Evolutionary conservation across 2,797 vertebrate species (phyloP), one percentile per base, ranked within the genome.

Genomic region (Scarus forsteni): DNA sequence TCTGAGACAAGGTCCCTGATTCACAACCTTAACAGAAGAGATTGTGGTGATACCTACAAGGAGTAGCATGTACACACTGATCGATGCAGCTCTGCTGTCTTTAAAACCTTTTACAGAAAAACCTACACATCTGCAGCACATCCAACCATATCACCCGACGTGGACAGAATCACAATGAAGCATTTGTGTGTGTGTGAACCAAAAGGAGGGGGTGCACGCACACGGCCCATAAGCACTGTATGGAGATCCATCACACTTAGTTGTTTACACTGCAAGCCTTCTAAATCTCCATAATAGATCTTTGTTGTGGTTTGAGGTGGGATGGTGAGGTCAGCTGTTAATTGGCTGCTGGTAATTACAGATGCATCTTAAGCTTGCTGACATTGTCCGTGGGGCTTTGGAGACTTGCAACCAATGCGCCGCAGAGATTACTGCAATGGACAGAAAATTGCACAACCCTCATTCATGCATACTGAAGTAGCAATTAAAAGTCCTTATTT

Each of bases 271-370:
- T 75, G 75, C 80, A 50, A 81, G 75, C 77, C 59, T 79, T 69
- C 73, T 54, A 80, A 87, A 90, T 90, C 89, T 89, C 83, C 72
- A 87, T 88, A 87, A 92, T 76, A 88, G 89, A 92, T 91, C 88
- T 91, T 81, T 79, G 85, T 82, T 83, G 89, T 77, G 87, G 89
- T 91, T 83, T 90, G 82, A 86, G 90, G 82, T 89, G 81, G 71
- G 85, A 80, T 72, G 72, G 78, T 70, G 90, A 87, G 90, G 90
- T 92, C 87, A 90, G 86, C 87, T 88, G 86, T 89, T 93, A 91
- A 93, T 91, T 92, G 88, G 89, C 73, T 77, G 77, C 67, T 85
- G 75, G 87, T 92, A 91, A 93, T 93, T 92, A 92, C 90, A 91
- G 85, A 89, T 90, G 87, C 80, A 89, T 89, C 82, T 75, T 87